Evolutionary conservation across 2,888 invertebrate species (phyloP).

Genomic region (Andrena fulva): DNA sequence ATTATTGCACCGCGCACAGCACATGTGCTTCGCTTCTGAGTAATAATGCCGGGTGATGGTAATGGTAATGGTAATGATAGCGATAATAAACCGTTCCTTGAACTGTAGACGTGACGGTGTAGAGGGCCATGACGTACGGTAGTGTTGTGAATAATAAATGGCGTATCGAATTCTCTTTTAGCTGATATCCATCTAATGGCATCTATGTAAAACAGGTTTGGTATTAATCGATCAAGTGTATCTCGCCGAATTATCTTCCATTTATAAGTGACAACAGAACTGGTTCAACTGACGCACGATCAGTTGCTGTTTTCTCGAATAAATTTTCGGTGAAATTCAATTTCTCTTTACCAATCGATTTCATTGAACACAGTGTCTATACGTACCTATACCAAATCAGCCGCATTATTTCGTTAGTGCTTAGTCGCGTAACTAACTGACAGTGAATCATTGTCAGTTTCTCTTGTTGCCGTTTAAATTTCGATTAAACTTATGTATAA

Average conservation of each 20-base stretch:
- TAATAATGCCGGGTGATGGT: constrained; percentile 71
- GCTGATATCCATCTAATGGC: constrained; percentile 17
- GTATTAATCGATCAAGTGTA: constrained; percentile 58
- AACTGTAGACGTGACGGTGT: constrained; percentile 28
- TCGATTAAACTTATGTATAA: not conserved
- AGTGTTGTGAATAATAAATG: constrained; percentile 78
- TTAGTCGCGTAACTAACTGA: not conserved
- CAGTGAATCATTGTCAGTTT: not conserved
- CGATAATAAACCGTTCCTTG: constrained; percentile 63
- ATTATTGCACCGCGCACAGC: constrained; percentile 68
- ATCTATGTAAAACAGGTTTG: constrained; percentile 35
- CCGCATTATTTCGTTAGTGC: not conserved
- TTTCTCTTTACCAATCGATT: constrained; percentile 33
- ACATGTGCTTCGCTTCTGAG: constrained; percentile 58
- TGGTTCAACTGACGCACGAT: constrained; percentile 56
- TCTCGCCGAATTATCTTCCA: constrained; percentile 44
- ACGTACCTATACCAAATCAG: not conserved
- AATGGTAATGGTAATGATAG: constrained; percentile 76
- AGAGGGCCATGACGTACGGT: constrained; percentile 13
- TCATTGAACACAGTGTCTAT: not conserved
- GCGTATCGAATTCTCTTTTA: constrained; percentile 39
- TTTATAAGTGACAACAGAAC: constrained; percentile 40
- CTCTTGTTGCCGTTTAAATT: not conserved
- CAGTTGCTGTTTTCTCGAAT: constrained; percentile 45
- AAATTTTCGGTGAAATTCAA: constrained; percentile 56